Conservation (phyloP, 2,888 invertebrate species). For the Willowsia nigromaculata region DNA sequence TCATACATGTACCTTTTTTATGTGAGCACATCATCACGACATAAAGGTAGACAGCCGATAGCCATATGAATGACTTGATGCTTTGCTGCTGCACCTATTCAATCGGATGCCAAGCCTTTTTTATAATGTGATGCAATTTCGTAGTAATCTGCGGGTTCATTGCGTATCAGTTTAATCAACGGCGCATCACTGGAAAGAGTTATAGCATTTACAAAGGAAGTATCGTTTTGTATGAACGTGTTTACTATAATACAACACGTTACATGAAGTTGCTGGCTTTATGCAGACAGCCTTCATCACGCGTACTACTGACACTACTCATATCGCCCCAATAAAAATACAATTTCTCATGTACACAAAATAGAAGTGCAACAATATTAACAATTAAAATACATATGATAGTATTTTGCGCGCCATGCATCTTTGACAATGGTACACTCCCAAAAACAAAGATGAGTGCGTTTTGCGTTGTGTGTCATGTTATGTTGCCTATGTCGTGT, state of each 20-base stretch:
- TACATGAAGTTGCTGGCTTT: neutral
- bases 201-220: neutral
- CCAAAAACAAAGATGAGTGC: neutral
- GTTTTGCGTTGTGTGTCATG: slow-evolving; percentile 1
- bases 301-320: too few species aligned
- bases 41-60: neutral
- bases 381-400: too few species aligned
- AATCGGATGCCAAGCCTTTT: slow-evolving; percentile 8
- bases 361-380: too few species aligned
- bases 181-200: slow-evolving; percentile 45
- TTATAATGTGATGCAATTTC: slow-evolving; percentile 41
- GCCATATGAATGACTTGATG: neutral
- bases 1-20: neutral
- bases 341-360: too few species aligned
- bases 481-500: neutral
- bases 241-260: too few species aligned
- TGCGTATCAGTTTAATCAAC: slow-evolving; percentile 77
- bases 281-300: too few species aligned
- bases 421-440: too few species aligned
- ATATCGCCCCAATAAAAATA: too few species aligned
- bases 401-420: too few species aligned
- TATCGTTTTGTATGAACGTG: neutral
- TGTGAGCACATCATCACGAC: neutral
- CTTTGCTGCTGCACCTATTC: neutral
- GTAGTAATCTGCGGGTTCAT: slow-evolving; percentile 27